These are phyloP conservation scores for Scaptomyza tumidula DNA, from an alignment of 2,888 invertebrate genomes.

Conservation along the genomic window DNA sequence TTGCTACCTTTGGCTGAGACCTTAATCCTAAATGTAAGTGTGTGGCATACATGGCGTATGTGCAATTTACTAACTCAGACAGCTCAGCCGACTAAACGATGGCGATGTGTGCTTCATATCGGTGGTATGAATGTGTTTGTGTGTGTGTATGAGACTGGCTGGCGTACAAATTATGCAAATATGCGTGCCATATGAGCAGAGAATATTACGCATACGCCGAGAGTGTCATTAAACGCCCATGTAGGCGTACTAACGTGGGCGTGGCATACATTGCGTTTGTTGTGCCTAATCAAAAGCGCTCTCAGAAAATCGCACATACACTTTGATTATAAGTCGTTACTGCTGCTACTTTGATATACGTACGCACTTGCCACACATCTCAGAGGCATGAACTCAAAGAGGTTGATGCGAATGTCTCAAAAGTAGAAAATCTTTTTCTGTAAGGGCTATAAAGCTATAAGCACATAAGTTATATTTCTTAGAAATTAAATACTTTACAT, in stretches of 20 bases:
- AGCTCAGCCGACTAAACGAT: slow-evolving; percentile 69
- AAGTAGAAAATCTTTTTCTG: neutral
- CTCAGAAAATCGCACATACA: slow-evolving; percentile 45
- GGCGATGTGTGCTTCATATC: slow-evolving; percentile 53
- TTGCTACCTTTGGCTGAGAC: slow-evolving; percentile 18
- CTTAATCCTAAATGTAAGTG: slow-evolving; percentile 32
- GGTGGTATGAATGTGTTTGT: neutral
- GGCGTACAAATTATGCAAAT: slow-evolving; percentile 75
- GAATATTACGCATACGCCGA: slow-evolving; percentile 75
- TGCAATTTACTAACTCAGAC: slow-evolving; percentile 77
- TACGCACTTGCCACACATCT: slow-evolving; percentile 34
- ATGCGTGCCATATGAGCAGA: slow-evolving; percentile 66
- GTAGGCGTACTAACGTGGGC: slow-evolving; percentile 16
- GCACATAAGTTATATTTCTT: neutral
- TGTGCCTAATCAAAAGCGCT: slow-evolving; percentile 68
- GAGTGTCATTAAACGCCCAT: slow-evolving; percentile 69
- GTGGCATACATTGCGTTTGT: slow-evolving; percentile 27
- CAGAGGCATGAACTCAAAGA: neutral
- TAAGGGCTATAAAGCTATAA: neutral
- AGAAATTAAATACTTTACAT: neutral
- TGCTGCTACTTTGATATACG: slow-evolving; percentile 22
- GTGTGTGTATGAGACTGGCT: slow-evolving; percentile 11
- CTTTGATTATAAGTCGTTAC: slow-evolving; percentile 48
- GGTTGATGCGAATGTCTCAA: neutral
- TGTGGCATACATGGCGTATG: slow-evolving; percentile 68